Conservation (phyloP, 2,888 invertebrate genomes). For the Orthonychiurus folsomi region DNA sequence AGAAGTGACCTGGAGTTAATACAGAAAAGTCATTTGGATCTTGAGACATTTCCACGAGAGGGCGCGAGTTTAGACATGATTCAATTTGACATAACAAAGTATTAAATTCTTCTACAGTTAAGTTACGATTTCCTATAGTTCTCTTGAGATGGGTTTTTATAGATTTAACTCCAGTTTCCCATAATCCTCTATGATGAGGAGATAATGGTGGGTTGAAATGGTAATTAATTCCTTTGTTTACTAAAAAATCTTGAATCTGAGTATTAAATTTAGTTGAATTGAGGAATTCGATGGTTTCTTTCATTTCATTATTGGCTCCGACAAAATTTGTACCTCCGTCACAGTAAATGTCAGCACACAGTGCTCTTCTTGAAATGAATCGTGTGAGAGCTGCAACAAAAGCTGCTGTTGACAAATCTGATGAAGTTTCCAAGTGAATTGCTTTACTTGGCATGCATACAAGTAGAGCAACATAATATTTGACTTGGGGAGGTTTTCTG, state of each 20-base stretch:
- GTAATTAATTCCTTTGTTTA: slow-evolving; percentile 39
- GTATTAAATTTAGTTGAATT: neutral
- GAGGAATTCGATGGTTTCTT: slow-evolving; percentile 10
- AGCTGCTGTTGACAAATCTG: slow-evolving; percentile 15
- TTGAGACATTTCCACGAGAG: neutral
- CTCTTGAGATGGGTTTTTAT: slow-evolving; percentile 33
- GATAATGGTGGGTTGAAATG: slow-evolving; percentile 42
- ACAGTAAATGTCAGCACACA: slow-evolving; percentile 14
- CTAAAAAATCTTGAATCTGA: slow-evolving; percentile 11
- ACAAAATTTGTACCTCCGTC: slow-evolving; percentile 28
- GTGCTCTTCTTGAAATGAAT: slow-evolving; percentile 12
- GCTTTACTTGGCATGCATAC: neutral
- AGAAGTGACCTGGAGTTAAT: neutral
- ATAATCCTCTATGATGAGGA: slow-evolving; percentile 43
- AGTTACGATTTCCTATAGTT: neutral
- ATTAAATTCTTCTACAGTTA: slow-evolving; percentile 33
- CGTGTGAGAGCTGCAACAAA: slow-evolving; percentile 20
- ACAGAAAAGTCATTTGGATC: neutral
- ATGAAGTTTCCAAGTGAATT: slow-evolving; percentile 13
- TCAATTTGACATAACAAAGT: neutral
- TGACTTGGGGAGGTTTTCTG: neutral
- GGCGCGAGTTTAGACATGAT: neutral
- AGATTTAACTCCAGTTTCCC: slow-evolving; percentile 42
- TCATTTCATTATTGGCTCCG: slow-evolving; percentile 32
- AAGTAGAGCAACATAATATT: neutral